Conservation (phyloP, 2,113 vertebrate genomes). For the Merops nubicus region DNA sequence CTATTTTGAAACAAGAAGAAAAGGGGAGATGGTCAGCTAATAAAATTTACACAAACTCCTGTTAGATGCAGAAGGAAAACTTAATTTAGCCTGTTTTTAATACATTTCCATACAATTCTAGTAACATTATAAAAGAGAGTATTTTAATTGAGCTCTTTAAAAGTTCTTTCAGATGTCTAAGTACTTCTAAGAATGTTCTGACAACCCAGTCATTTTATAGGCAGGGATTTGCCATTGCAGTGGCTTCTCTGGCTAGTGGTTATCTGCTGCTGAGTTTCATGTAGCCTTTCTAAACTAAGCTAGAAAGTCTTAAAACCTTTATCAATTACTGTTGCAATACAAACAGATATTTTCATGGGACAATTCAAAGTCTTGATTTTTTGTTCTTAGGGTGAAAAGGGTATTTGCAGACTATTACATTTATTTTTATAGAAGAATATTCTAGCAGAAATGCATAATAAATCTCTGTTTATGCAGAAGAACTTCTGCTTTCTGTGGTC, state of each 20-base stretch:
- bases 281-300: neutral
- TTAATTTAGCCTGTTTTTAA: neutral
- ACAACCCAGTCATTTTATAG: neutral
- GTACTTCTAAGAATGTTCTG: neutral
- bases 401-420: neutral
- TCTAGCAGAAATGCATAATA: neutral
- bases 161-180: neutral
- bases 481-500: slow-evolving; percentile 3
- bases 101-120: neutral
- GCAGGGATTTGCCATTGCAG: neutral
- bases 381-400: neutral
- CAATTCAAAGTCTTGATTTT: neutral
- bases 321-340: neutral
- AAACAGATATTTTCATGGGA: neutral
- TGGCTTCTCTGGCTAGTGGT: neutral
- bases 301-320: neutral
- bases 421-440: neutral
- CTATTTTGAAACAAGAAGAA: neutral
- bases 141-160: neutral
- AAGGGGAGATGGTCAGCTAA: neutral
- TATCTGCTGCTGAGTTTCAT: neutral
- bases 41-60: neutral
- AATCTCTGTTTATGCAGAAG: neutral
- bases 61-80: neutral
- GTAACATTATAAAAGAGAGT: neutral